Percentiles rank a stretch among this genome's conserved stretches.
Evolutionary conservation across 1,140 invertebrate genomes (phyloP).

Genomic region (Tetraneura akinire): DNA sequence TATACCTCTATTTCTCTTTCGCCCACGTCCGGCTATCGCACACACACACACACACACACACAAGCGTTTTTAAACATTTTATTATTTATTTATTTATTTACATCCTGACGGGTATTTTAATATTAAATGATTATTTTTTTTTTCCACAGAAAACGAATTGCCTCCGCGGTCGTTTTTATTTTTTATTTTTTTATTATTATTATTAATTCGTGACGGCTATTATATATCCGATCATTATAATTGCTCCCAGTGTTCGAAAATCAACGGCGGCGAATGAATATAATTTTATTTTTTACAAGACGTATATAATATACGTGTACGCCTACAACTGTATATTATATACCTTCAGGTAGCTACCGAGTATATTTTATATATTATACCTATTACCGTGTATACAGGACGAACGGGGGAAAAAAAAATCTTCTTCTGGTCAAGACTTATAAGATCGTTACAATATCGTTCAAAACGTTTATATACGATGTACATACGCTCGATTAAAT

Average conservation of each 20-base stretch:
- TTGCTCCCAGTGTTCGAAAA: conserved; percentile 40
- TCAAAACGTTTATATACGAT: no score
- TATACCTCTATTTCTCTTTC: no score
- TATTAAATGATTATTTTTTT: conserved; percentile 34
- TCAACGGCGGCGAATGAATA: neutral
- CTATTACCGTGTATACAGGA: neutral
- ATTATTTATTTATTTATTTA: conserved; percentile 23
- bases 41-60: no score
- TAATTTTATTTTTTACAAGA: neutral
- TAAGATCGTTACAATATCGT: no score
- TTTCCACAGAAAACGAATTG: conserved; percentile 22
- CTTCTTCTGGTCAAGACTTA: no score
- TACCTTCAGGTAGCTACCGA: neutral
- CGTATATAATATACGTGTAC: no score
- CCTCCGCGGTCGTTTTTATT: conserved; percentile 4
- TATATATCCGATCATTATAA: conserved; percentile 47
- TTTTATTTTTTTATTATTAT: conserved; percentile 1
- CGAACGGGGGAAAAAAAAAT: no score
- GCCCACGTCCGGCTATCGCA: no score
- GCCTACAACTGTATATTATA: neutral
- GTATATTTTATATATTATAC: neutral
- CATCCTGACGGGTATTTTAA: conserved; percentile 33
- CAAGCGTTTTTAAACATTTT: neutral
- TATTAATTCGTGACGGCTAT: conserved; percentile 43
- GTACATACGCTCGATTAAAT: no score